Conservation (phyloP, 2,113 vertebrate genomes). For the Mola mola region DNA sequence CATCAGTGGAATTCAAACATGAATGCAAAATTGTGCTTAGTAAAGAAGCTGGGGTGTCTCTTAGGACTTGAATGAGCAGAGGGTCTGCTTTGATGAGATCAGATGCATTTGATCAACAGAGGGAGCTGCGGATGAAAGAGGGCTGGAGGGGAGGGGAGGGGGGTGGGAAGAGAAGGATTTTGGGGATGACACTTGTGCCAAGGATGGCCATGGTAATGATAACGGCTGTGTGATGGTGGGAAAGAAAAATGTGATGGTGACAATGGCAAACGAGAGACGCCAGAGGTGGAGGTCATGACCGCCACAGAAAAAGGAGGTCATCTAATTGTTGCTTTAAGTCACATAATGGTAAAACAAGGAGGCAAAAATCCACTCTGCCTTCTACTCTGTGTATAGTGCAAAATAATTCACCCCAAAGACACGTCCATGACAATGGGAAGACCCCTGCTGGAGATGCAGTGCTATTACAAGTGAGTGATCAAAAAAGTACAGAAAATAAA, state of each 20-base stretch:
- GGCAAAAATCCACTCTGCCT: slow-evolving; percentile 8
- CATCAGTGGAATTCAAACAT: slow-evolving; percentile 74
- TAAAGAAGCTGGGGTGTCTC: slow-evolving; percentile 73
- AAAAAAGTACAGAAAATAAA: not conserved
- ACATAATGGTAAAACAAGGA: slow-evolving; percentile 17
- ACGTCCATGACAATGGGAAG: slow-evolving; percentile 71
- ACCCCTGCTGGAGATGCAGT: slow-evolving; percentile 75
- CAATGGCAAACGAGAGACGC: slow-evolving; percentile 5
- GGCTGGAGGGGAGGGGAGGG: slow-evolving; percentile 1
- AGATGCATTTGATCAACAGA: slow-evolving; percentile 81
- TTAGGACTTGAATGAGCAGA: slow-evolving; percentile 76
- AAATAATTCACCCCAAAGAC: slow-evolving; percentile 30
- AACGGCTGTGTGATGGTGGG: slow-evolving; percentile 42
- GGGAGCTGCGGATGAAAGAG: slow-evolving; percentile 73
- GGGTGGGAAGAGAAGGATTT: slow-evolving; percentile 54
- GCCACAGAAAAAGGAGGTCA: not conserved
- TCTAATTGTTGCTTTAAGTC: slow-evolving; percentile 21
- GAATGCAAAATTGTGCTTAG: slow-evolving; percentile 76
- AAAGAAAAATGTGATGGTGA: slow-evolving; percentile 35
- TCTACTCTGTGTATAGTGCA: slow-evolving; percentile 5
- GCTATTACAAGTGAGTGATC: slow-evolving; percentile 60
- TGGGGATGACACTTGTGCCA: slow-evolving; percentile 61
- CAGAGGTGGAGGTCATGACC: slow-evolving; percentile 2
- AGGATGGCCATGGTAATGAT: slow-evolving; percentile 61
- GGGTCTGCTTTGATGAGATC: slow-evolving; percentile 80